Evolutionary conservation across 1,140 invertebrate species (phyloP).

Genomic region (Batillaria attramentaria): DNA sequence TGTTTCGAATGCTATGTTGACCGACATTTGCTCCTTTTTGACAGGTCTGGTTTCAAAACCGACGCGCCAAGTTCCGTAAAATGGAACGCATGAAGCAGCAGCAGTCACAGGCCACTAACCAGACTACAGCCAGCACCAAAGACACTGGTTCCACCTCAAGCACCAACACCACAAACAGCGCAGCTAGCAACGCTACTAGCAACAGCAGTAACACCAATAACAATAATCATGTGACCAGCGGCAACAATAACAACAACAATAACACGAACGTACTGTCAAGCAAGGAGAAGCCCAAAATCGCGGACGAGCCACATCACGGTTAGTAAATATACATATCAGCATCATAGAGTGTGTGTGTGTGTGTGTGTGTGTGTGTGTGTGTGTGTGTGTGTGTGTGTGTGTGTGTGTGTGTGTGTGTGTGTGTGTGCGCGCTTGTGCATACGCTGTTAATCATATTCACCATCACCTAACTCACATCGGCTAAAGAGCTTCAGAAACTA

Average conservation of each 20-base stretch:
- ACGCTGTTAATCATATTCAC: too few species aligned
- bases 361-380: too few species aligned
- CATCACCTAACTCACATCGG: too few species aligned
- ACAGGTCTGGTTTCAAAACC: slow-evolving; percentile 97
- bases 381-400: too few species aligned
- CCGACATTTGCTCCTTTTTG: slow-evolving; percentile 18
- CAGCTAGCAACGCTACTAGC: slow-evolving; percentile 37
- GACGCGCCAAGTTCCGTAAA: slow-evolving; percentile 87
- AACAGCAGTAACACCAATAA: slow-evolving; percentile 32
- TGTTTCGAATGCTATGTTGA: not conserved
- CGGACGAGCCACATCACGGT: too few species aligned
- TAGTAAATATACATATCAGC: too few species aligned
- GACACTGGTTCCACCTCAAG: slow-evolving; percentile 30
- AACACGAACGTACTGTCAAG: slow-evolving; percentile 36
- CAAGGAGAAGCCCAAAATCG: slow-evolving; percentile 45
- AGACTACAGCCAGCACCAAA: slow-evolving; percentile 30
- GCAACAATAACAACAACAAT: slow-evolving; percentile 31
- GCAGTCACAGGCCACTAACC: slow-evolving; percentile 34
- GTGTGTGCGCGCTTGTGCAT: too few species aligned
- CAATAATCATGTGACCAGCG: not conserved
- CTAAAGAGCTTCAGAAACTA: too few species aligned
- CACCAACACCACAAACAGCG: slow-evolving; percentile 29
- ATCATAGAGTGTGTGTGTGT: too few species aligned
- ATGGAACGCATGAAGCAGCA: slow-evolving; percentile 64
- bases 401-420: too few species aligned